Conservation (phyloP, 2,797 vertebrate genomes). For the Pangasius krempfi region DNA sequence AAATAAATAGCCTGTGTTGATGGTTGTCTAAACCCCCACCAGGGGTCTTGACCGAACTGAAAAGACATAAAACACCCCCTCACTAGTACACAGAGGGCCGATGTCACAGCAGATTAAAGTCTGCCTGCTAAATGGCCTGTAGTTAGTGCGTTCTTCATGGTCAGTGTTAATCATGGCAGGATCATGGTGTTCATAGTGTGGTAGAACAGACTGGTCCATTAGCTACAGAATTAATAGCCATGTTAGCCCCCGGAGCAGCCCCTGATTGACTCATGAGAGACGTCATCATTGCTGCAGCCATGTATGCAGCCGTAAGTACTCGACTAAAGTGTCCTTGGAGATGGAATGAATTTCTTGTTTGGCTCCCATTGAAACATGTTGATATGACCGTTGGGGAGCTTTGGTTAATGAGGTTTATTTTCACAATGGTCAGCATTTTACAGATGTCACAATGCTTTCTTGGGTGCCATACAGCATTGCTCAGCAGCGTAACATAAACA, state of each 20-base stretch:
- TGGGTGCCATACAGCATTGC: conserved; percentile 22
- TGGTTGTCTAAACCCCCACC: conserved; percentile 33
- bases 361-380: conserved; percentile 57
- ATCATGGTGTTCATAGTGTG: conserved; percentile 64
- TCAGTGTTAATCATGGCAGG: conserved; percentile 71
- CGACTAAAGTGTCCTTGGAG: conserved; percentile 20
- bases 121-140: conserved; percentile 64
- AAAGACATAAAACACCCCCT: conserved; percentile 48
- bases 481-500: conserved; percentile 31
- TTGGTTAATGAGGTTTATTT: conserved; percentile 58
- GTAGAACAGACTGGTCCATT: conserved; percentile 61
- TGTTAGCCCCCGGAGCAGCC: conserved; percentile 45
- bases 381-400: conserved; percentile 56
- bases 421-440: conserved; percentile 44
- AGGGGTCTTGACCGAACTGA: conserved; percentile 60
- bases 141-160: conserved; percentile 67
- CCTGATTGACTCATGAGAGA: conserved; percentile 52
- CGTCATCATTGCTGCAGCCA: conserved; percentile 42
- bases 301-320: conserved; percentile 15
- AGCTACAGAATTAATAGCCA: conserved; percentile 65
- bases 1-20: conserved; percentile 17
- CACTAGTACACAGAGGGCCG: conserved; percentile 57
- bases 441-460: conserved; percentile 40
- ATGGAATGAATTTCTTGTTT: conserved; percentile 57
- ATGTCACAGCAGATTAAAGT: conserved; percentile 70